Evolutionary conservation across 92 coral and sea anemone genomes (phyloP), one percentile per base, ranked within the genome.

Genomic region (Anthopleura xanthogrammica): DNA sequence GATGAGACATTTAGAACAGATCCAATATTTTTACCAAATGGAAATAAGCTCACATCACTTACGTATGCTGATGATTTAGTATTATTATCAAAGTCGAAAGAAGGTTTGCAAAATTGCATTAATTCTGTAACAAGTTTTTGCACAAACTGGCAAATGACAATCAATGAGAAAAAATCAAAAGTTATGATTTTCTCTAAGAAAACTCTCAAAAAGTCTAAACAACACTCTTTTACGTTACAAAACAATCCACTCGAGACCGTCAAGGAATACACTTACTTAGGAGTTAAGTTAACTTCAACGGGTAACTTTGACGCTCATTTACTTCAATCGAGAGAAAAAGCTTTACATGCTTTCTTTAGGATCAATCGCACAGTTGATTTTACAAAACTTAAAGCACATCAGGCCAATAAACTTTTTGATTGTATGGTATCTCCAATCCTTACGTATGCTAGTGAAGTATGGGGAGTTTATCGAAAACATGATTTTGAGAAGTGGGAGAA

Each of bases 1-100:
- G 58, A 54, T 11, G 3, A 12, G 3, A 5, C 3, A 6, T 2
- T 12, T 8, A 54, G 16, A 2, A 52, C 80, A 6, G 86, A 83
- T 42, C 72, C 86, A 1, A 24, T 83, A 1, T 3, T 52, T 24
- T 29, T 83, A 9, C 86, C 86, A 9, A 83, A 54, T 36, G 72
- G 72, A 2, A 52, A 12, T 6, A 85, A 79, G 52, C 11, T 79
- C 13, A 85, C 50, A 7, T 85, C 79, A 1, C 88, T 85, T 9
- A 16, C 3, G 22, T 68, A 85, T 79, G 88, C 84, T 22, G 88
- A 85, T 72, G 88, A 85, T 72, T 60, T 85, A 62, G 50, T 85
- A 7, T 24, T 71, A 16, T 19, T 79, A 79, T 85, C 88, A 52
- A 16, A 74, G 52, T 78, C 83, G 40, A 24, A 72, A 71, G 74